Evolutionary conservation across 2,113 vertebrate genomes (phyloP).

Genomic region (Callospermophilus lateralis): DNA sequence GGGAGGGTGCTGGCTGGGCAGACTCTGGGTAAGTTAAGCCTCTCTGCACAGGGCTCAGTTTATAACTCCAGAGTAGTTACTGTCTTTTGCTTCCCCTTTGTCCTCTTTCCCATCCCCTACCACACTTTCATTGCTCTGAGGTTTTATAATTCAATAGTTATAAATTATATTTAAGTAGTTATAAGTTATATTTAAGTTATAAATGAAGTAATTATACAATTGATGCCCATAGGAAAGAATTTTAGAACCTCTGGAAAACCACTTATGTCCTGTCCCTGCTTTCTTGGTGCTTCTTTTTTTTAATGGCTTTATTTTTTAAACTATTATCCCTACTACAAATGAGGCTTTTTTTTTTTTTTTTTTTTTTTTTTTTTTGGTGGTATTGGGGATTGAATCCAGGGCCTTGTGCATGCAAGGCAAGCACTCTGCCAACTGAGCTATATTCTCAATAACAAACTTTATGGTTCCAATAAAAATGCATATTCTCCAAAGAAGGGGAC

Average conservation of each 20-base stretch:
- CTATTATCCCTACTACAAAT: too few species aligned
- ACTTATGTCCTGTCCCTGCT: background rate
- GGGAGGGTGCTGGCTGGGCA: constrained; percentile 95
- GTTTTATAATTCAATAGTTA: constrained; percentile 22
- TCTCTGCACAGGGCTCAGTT: background rate
- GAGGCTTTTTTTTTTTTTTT: too few species aligned
- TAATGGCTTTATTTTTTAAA: too few species aligned
- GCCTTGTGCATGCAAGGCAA: too few species aligned
- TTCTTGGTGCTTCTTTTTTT: background rate
- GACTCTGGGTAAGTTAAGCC: constrained; percentile 91
- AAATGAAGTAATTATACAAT: constrained; percentile 26
- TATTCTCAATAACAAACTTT: background rate
- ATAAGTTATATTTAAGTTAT: background rate
- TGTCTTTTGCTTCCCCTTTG: background rate
- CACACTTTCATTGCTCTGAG: background rate
- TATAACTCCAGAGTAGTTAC: background rate
- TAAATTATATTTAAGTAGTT: constrained; percentile 8
- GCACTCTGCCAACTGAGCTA: too few species aligned
- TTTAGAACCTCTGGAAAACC: background rate
- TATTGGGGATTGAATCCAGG: too few species aligned
- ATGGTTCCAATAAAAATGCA: constrained; percentile 24
- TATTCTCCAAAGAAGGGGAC: background rate
- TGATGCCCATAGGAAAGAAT: background rate
- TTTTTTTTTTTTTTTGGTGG: too few species aligned
- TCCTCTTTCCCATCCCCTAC: background rate